These are phyloP conservation scores for Amitus sp. DNA, from an alignment of 2,888 invertebrate genomes.

Conservation along the genomic window DNA sequence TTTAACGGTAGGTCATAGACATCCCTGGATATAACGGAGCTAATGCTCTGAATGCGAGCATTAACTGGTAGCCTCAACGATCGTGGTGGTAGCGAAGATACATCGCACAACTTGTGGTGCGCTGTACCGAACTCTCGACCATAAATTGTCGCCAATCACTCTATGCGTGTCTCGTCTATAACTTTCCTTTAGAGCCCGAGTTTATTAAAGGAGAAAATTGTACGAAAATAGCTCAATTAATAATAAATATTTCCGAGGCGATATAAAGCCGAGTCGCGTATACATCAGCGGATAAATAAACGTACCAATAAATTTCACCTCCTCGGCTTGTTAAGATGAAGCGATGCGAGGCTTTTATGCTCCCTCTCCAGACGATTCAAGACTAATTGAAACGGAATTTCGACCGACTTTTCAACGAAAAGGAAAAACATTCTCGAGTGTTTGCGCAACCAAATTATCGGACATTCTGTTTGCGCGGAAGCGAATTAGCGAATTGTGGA, in stretches of 20 bases:
- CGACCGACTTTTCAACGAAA: conserved; percentile 24
- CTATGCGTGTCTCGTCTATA: conserved; percentile 29
- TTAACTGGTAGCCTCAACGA: conserved; percentile 10
- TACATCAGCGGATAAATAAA: conserved; percentile 20
- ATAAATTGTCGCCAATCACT: conserved; percentile 41
- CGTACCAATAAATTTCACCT: conserved; percentile 19
- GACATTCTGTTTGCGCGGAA: background rate
- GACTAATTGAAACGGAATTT: background rate
- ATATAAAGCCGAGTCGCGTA: conserved; percentile 27
- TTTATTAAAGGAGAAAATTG: conserved; percentile 40
- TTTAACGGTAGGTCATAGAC: too few relatives aligned
- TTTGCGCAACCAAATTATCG: background rate
- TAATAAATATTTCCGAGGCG: conserved; percentile 29
- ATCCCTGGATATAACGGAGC: conserved; percentile 3
- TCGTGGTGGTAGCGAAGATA: conserved; percentile 9
- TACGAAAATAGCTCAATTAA: conserved; percentile 37
- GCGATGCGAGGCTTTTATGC: background rate
- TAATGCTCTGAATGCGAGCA: conserved; percentile 20
- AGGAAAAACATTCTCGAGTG: background rate
- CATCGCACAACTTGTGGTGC: conserved; percentile 14
- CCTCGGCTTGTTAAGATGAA: background rate
- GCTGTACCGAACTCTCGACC: conserved; percentile 36
- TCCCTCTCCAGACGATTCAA: background rate
- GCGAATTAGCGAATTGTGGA: conserved; percentile 7
- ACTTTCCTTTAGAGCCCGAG: conserved; percentile 31